These are phyloP conservation scores for Pelodiscus sinensis DNA, from an alignment of 2,113 vertebrate genomes.

Conservation along the genomic window DNA sequence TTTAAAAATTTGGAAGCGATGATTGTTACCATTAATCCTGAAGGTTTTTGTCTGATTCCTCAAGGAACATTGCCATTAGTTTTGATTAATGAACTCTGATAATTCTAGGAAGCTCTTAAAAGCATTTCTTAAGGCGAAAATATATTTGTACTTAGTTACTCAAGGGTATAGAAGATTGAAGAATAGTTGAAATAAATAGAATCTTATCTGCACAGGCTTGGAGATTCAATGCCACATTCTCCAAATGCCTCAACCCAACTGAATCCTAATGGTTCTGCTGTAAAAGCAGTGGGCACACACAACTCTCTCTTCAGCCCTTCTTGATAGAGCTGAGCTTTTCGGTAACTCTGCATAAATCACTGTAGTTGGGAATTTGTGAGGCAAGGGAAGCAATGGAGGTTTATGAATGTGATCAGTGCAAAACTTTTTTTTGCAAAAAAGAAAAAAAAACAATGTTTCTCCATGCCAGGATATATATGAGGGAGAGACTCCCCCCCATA, in stretches of 20 bases:
- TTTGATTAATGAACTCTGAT: background rate
- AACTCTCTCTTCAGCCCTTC: background rate
- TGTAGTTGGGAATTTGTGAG: background rate
- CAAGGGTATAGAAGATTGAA: background rate
- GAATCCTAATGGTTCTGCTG: background rate
- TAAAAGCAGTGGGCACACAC: background rate
- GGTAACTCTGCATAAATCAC: background rate
- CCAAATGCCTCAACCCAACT: background rate
- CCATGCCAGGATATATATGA: background rate
- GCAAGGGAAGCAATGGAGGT: background rate
- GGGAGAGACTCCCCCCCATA: fast-evolving
- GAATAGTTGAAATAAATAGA: conserved; percentile 28
- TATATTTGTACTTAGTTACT: conserved; percentile 10
- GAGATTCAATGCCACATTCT: background rate
- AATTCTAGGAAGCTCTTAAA: background rate
- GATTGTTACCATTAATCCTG: background rate
- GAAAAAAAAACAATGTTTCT: background rate
- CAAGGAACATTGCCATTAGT: background rate
- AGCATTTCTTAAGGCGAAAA: background rate
- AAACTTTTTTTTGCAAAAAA: background rate
- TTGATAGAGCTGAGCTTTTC: background rate
- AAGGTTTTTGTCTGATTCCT: background rate
- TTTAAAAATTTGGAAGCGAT: background rate
- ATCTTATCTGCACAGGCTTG: background rate
- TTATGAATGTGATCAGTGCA: background rate